Percentiles rank a stretch among this genome's conserved stretches.
Conservation (phyloP, 2,113 vertebrate genomes). For the Crocuta crocuta region DNA sequence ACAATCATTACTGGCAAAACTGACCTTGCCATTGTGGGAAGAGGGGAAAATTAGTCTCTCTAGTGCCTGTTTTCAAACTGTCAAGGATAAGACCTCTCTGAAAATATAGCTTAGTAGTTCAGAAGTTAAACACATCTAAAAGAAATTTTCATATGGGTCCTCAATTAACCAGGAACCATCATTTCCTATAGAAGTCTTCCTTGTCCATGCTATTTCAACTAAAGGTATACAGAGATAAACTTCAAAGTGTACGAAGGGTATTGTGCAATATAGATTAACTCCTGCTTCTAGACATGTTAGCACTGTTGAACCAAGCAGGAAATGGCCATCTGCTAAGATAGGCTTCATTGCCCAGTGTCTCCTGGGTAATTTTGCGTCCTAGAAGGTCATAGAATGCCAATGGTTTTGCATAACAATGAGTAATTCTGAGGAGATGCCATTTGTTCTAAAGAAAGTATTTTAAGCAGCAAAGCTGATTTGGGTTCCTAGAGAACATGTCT, state of each 20-base stretch:
- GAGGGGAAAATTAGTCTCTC: background rate
- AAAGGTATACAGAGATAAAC: background rate
- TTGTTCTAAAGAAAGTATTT: background rate
- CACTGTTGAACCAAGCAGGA: background rate
- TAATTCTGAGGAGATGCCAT: background rate
- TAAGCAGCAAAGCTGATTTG: background rate
- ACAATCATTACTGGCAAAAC: background rate
- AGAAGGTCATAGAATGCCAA: background rate
- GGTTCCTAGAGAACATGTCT: background rate
- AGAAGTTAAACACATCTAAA: slow-evolving; percentile 33
- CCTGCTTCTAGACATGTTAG: background rate
- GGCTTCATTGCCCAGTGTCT: background rate
- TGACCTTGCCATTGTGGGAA: background rate
- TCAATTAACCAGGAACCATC: background rate
- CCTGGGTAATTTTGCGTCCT: background rate
- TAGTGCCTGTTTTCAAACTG: background rate
- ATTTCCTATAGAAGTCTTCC: slow-evolving; percentile 13
- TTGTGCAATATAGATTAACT: background rate
- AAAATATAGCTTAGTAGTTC: slow-evolving; percentile 43
- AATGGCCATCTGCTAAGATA: background rate
- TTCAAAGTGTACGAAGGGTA: background rate
- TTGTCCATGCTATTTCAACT: background rate
- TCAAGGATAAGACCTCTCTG: background rate
- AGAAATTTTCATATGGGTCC: background rate
- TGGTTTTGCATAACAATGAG: background rate